A percentile compares a stretch with the other conserved stretches of the same genome.
Conservation (phyloP, 2,113 vertebrate genomes). For the Pachycephala philippinensis region DNA sequence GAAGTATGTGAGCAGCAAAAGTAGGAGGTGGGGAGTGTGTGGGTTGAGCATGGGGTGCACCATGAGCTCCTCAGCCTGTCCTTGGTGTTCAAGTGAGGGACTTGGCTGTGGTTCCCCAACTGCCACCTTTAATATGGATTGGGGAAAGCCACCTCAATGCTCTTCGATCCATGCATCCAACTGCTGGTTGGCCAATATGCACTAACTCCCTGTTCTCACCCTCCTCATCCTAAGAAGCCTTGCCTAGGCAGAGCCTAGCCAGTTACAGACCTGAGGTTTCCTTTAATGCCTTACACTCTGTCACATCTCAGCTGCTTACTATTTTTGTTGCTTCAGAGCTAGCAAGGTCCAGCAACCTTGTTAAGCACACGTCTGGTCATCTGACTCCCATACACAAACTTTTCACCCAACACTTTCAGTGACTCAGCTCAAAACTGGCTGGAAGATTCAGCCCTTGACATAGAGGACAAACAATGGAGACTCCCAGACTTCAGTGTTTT, state of each 20-base stretch:
- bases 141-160: neutral
- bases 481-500: neutral
- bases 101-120: neutral
- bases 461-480: neutral
- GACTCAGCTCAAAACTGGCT: neutral
- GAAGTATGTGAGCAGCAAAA: neutral
- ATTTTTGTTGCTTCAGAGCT: neutral
- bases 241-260: neutral
- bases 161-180: neutral
- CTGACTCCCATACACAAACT: neutral
- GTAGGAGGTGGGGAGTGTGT: neutral
- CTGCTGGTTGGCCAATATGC: neutral
- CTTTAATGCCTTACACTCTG: neutral
- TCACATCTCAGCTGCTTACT: neutral
- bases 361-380: rapidly evolving
- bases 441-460: neutral
- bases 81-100: neutral
- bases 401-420: neutral
- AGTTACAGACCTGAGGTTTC: neutral
- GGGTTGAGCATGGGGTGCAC: neutral
- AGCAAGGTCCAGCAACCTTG: neutral
- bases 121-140: neutral
- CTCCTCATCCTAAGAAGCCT: neutral
- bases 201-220: neutral
- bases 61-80: neutral